Evolutionary conservation across 92 coral and sea anemone species (phyloP), one percentile per base, ranked within the genome.

Genomic region (Phenganax marumi): DNA sequence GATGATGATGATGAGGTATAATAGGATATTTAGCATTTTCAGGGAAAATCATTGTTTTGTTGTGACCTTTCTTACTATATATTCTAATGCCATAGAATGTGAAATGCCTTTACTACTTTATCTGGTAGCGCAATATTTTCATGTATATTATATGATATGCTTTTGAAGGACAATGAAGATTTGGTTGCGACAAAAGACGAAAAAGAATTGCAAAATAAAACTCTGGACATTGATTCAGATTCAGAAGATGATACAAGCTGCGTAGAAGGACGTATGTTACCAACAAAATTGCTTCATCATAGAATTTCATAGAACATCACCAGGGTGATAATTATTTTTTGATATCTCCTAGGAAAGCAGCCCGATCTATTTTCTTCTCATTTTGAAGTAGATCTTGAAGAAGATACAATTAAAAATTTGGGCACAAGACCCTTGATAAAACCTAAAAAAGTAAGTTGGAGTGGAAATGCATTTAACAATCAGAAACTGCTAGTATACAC

Each of bases 321-420:
- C 25, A 51, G 26, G 19, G 53, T 70, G 12, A 14, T 5, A 7
- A 7, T 43, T 18, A 9, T 19, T 68, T 68, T 24, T 33, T 76
- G 18, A 24, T 76, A 25, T 24, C 7, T 56, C 13, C 12, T 21
- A 76, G 81, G 81, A 68, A 12, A 17, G n/a, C 70, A 54, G 14
- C 83, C 64, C 64, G 97, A 93, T 52, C 97, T 97, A 79, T 93
- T 93, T 77, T 79, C 79, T n/a, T 88, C 75, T 24, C 97, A 93
- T 69, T 93, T 91, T 91, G 93, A 93, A 78, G 91, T 91, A 82
- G 97, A 93, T 49, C 85, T 93, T 17, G 90, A 91, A 43, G 97
- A 93, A 46, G 73, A 75, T 60, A 46, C 84, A 16, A 89, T 84
- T 70, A 62, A 72, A 55, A 77, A 77, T 54, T 60, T 93, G 43